Base-by-base conservation (phyloP, 1,140 invertebrate genomes). In the Bactericera cockerelli region DNA sequence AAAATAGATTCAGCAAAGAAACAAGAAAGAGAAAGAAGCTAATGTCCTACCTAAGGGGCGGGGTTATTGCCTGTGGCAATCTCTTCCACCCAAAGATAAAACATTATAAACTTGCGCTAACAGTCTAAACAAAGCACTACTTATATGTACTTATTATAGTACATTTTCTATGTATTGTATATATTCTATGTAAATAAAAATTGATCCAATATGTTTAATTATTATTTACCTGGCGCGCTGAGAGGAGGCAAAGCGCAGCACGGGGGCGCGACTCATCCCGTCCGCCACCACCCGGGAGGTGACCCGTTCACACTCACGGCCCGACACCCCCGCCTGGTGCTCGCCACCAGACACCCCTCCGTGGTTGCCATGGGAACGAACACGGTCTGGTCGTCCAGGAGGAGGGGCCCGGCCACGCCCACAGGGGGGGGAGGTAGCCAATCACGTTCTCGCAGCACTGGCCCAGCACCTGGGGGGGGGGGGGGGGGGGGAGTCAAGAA, bases 371-470 rank as follows among this genome's bases (percentile, higher is more conserved):
- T 93, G 14, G 97, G 97, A 38, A 99, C 82, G 70, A 88, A 82
- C 64, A 90, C 82, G 14, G 79, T 65, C 59, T 84, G 76, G 0
- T 83, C 88, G 72, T 99, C 90, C 0, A 99, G 71, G 1, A 85
- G 67, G 4, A 99, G 72, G 2, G 97, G 97, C 8, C 97, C 97
- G 6, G 89, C 95, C 63, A 94, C 82, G 2, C 97, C 97, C 1
- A 98, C 81, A 0, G 97, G 97, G 1, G 99, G 21, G 95, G 94
- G 57, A 98, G 80, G 71, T 95, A 99, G 2, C 97, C 97, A 57
- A 99, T 84, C 0, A 99, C 94, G 74, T 99, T 99, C 71, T 99
- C 96, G 74, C 96, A 99, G 69, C 97, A 99, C 2, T 89, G 86
- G 60, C 95, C 94, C 65, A 93, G 74, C 2, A 97, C 86, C 81